Conservation (phyloP, 2,888 invertebrate species). For the Nymphalis polychloros region DNA sequence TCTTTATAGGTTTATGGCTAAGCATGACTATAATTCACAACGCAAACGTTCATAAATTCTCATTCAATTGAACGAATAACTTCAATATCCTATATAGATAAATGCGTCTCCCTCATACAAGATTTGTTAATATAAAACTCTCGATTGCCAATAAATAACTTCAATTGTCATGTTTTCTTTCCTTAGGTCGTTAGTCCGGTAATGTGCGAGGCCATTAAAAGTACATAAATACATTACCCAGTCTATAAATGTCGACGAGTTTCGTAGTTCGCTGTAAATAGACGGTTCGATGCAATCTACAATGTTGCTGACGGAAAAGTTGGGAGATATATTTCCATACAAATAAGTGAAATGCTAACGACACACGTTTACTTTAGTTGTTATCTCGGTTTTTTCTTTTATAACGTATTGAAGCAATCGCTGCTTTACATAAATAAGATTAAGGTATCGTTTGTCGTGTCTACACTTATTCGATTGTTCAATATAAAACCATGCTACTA, state of each 20-base stretch:
- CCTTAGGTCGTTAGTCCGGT: slow-evolving; percentile 56
- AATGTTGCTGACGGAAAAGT: slow-evolving; percentile 45
- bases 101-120: slow-evolving; percentile 21
- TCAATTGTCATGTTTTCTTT: slow-evolving; percentile 70
- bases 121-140: slow-evolving; percentile 34
- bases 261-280: slow-evolving; percentile 49
- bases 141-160: slow-evolving; percentile 62
- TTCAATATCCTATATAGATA: slow-evolving; percentile 23
- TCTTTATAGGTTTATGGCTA: too few species aligned
- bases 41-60: background rate
- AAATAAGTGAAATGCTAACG: slow-evolving; percentile 32
- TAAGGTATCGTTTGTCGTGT: background rate
- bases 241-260: slow-evolving; percentile 64
- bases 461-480: too few species aligned
- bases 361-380: slow-evolving; percentile 31
- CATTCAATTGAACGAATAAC: background rate
- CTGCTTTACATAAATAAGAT: background rate
- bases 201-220: slow-evolving; percentile 78
- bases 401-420: background rate
- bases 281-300: slow-evolving; percentile 44
- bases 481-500: too few species aligned
- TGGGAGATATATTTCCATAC: slow-evolving; percentile 36
- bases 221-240: slow-evolving; percentile 75
- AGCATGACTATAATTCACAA: too few species aligned
- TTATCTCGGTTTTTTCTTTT: slow-evolving; percentile 11